These are phyloP conservation scores for Eueremaeus valkanovi DNA, from an alignment of 2,888 invertebrate species.

Conservation along the genomic window DNA sequence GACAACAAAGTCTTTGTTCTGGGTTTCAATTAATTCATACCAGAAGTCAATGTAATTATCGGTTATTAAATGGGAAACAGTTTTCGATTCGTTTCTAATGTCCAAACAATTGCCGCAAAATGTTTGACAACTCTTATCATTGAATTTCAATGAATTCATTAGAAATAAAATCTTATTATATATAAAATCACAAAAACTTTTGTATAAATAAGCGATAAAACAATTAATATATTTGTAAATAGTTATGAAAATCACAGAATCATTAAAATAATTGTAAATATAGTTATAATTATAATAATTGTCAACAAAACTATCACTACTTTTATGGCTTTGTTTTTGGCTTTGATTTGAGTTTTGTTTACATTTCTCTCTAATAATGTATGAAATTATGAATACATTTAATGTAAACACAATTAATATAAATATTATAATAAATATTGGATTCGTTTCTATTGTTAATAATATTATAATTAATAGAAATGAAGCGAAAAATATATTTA, in stretches of 20 bases:
- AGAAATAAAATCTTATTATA: background rate
- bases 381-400: background rate
- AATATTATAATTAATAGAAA: background rate
- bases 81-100: conserved; percentile 42
- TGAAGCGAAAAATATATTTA: background rate
- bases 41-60: conserved; percentile 43
- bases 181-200: background rate
- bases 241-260: no score
- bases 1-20: background rate
- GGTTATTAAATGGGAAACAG: conserved; percentile 41
- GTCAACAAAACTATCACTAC: background rate
- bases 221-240: no score
- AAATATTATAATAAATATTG: background rate
- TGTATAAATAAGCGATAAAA: no score
- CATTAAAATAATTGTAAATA: no score
- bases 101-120: conserved; percentile 7
- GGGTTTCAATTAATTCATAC: conserved; percentile 42
- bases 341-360: background rate
- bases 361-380: background rate
- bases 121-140: background rate
- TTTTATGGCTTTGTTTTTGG: background rate
- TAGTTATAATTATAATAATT: background rate
- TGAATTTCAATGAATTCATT: background rate
- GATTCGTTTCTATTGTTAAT: background rate
- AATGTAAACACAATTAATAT: background rate